A percentile compares a stretch with the other conserved stretches of the same genome.
These are phyloP conservation scores for Ptychobarbus kaznakovi DNA, from an alignment of 2,797 vertebrate species.

Conservation along the genomic window DNA sequence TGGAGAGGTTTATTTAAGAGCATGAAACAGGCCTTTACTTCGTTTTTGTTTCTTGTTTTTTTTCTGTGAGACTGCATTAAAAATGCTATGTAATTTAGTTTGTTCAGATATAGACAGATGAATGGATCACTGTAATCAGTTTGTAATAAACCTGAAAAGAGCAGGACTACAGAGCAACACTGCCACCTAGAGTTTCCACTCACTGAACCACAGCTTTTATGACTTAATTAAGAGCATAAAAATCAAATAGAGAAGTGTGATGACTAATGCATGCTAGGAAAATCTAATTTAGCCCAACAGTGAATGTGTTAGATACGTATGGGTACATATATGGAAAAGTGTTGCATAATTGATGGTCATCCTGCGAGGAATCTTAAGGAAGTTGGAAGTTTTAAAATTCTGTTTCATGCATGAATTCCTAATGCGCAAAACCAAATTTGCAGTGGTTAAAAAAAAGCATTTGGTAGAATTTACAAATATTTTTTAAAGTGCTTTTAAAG, in stretches of 20 bases:
- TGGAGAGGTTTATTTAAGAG: conserved; percentile 27
- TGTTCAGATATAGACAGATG: conserved; percentile 78
- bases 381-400: conserved; percentile 26
- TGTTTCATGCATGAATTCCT: conserved; percentile 50
- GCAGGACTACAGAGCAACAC: conserved; percentile 70
- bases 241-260: conserved; percentile 47
- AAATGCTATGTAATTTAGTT: conserved; percentile 62
- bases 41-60: conserved; percentile 10
- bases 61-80: conserved; percentile 66
- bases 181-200: conserved; percentile 79
- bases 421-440: conserved; percentile 33
- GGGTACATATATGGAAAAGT: conserved; percentile 2
- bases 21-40: conserved; percentile 16
- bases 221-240: conserved; percentile 29
- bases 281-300: conserved; percentile 33
- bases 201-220: conserved; percentile 50
- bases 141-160: conserved; percentile 76
- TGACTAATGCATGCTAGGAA: conserved; percentile 3
- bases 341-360: conserved; percentile 46
- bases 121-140: conserved; percentile 82
- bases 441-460: conserved; percentile 22
- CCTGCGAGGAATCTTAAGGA: conserved; percentile 25
- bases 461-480: conserved; percentile 1
- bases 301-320: not conserved
- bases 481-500: not conserved